phyloP scores from a whole-genome alignment of 2,797 vertebrate species.

The Valencia hispanica region DNA sequence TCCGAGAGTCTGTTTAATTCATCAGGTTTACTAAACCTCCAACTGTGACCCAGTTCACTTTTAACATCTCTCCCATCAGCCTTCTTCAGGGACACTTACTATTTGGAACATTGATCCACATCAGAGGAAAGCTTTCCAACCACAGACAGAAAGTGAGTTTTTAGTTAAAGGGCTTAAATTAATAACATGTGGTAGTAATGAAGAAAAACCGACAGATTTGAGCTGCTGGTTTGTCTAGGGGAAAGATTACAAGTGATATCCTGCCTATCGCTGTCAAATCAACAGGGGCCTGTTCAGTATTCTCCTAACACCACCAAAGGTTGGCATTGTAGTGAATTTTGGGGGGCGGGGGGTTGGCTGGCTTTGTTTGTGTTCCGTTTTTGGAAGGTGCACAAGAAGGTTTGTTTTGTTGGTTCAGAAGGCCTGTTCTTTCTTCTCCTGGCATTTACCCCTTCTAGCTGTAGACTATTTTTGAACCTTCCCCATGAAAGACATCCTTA shows the following conservation, averaged over 20 bases:
- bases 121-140: conserved; percentile 60
- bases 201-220: conserved; percentile 31
- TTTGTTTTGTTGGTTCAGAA: conserved; percentile 38
- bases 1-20: conserved; percentile 68
- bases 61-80: conserved; percentile 41
- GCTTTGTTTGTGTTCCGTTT: conserved; percentile 53
- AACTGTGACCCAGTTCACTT: conserved; percentile 67
- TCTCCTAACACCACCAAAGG: conserved; percentile 59
- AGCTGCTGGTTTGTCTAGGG: conserved; percentile 42
- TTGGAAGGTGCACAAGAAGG: conserved; percentile 38
- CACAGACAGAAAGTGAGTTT: conserved; percentile 42
- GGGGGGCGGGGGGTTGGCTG: conserved; percentile 49
- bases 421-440: conserved; percentile 10
- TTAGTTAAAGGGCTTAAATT: conserved; percentile 29
- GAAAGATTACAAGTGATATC: conserved; percentile 30
- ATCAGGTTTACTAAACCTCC: conserved; percentile 68
- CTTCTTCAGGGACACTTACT: conserved; percentile 46
- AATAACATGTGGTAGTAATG: background rate
- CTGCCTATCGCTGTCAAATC: conserved; percentile 56
- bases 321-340: conserved; percentile 52
- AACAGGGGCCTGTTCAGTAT: conserved; percentile 65
- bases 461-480: conserved; percentile 5
- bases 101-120: conserved; percentile 60
- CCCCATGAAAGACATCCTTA: background rate
- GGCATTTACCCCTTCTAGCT: conserved; percentile 9